phyloP scores from a whole-genome alignment of 2,797 vertebrate genomes.

The Sphaeramia orbicularis region DNA sequence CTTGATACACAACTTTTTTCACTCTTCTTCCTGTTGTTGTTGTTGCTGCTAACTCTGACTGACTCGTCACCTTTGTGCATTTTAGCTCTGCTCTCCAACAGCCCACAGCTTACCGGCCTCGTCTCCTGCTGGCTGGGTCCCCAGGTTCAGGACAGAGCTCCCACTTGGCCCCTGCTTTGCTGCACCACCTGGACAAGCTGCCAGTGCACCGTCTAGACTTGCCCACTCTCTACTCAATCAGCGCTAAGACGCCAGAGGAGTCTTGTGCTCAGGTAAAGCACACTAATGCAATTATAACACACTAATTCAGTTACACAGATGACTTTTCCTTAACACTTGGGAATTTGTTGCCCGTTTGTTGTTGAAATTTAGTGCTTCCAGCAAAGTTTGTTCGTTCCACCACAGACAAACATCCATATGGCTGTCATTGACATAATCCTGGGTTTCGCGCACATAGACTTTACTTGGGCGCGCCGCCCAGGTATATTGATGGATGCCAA shows the following conservation, averaged over 20 bases:
- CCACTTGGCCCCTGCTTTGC: slow-evolving; percentile 96
- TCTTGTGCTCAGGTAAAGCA: slow-evolving; percentile 95
- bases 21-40: too few species aligned
- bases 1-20: too few species aligned
- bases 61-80: slow-evolving; percentile 27
- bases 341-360: neutral
- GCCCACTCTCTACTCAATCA: slow-evolving; percentile 97
- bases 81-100: slow-evolving; percentile 95
- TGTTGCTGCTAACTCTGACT: too few species aligned
- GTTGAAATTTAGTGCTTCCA: too few species aligned
- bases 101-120: slow-evolving; percentile 95
- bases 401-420: too few species aligned
- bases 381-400: too few species aligned
- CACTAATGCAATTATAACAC: neutral
- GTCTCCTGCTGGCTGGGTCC: slow-evolving; percentile 93
- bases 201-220: slow-evolving; percentile 97
- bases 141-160: slow-evolving; percentile 96
- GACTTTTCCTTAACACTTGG: neutral
- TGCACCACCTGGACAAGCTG: slow-evolving; percentile 97
- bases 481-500: too few species aligned
- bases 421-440: too few species aligned
- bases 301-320: neutral
- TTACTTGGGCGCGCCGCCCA: too few species aligned
- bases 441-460: too few species aligned
- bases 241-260: slow-evolving; percentile 98